Evolutionary conservation across 2,113 vertebrate genomes (phyloP), one percentile per base, ranked within the genome.

Genomic region (Nansenia antarctica): DNA sequence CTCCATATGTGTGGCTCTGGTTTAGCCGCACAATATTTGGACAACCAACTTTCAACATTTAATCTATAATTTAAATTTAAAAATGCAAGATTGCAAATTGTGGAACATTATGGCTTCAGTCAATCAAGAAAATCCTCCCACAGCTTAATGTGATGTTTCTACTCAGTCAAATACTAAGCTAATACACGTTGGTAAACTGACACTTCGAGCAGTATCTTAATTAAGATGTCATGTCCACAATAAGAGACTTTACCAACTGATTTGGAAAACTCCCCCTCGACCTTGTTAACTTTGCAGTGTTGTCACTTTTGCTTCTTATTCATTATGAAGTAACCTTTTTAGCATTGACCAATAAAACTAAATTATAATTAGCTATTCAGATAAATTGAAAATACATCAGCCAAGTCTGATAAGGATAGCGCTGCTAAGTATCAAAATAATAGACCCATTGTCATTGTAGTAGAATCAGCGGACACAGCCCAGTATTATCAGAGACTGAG

Each of bases 141-240:
- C 65, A 57, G 62, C 73, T 73, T 22, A 62, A 72, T 35, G 52
- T 42, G 42, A 70, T 61, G 61, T 71, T 53, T 75, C 65, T 79
- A 78, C 80, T 74, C 71, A 67, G 68, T 65, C 62, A 76, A 82
- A 82, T 65, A 68, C 64, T 47, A 53, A 77, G 80, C 45, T 64
- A 58, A 80, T 67, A 65, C 78, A 53, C 75, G 54, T 54, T 72
- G 73, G 73, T 47, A 75, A 76, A 67, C 29, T 29, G 78, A 82
- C 66, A 61, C 79, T 63, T 64, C 55, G 34, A 76, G 63, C 62
- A 62, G 42, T 11, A 22, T 37, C 70, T 78, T 79, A 81, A 85
- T 86, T 87, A 85, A 76, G 70, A 80, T 57, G 54, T 57, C 37
- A 27, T 5, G 52, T 34, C 79, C 62, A 70, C 24, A 67, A 66